Percentiles rank a stretch among this genome's conserved stretches.
Conservation (phyloP, 1,140 invertebrate species). For the Drosophila kikkawai region DNA sequence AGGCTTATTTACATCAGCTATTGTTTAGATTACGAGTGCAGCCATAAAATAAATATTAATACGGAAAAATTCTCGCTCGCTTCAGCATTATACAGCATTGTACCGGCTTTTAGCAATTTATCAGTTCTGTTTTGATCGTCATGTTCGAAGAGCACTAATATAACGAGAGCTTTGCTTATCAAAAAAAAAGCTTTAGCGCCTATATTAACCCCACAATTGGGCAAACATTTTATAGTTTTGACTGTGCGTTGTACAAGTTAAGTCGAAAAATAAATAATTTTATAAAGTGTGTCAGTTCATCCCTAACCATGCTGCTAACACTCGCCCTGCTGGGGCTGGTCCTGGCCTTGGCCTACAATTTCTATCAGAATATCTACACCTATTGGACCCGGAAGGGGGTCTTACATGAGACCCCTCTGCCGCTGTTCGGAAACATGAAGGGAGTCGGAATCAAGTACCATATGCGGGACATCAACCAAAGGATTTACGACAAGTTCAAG, state of each 20-base stretch:
- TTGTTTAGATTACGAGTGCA: background rate
- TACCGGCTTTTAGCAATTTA: background rate
- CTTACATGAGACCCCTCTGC: slow-evolving; percentile 67
- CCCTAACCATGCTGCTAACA: slow-evolving; percentile 18
- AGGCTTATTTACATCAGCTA: background rate
- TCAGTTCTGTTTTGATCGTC: slow-evolving; percentile 11
- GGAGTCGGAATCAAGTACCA: slow-evolving; percentile 47
- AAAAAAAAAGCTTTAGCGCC: background rate
- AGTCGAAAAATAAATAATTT: background rate
- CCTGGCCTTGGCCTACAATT: slow-evolving; percentile 32
- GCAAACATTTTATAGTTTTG: slow-evolving; percentile 9
- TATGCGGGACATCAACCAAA: slow-evolving; percentile 56
- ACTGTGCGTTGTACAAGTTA: background rate
- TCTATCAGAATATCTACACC: slow-evolving; percentile 58
- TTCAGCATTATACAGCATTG: slow-evolving; percentile 10
- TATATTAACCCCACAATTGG: background rate
- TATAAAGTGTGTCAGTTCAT: background rate
- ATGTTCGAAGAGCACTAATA: background rate
- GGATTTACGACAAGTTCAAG: slow-evolving; percentile 77
- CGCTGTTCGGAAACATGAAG: slow-evolving; percentile 74
- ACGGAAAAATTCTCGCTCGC: background rate
- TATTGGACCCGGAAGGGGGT: slow-evolving; percentile 85
- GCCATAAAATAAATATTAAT: background rate
- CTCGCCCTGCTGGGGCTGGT: slow-evolving; percentile 43
- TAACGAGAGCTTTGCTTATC: background rate